Evolutionary conservation across 2,113 vertebrate species (phyloP), one percentile per base, ranked within the genome.

Genomic region (Alligator sinensis): DNA sequence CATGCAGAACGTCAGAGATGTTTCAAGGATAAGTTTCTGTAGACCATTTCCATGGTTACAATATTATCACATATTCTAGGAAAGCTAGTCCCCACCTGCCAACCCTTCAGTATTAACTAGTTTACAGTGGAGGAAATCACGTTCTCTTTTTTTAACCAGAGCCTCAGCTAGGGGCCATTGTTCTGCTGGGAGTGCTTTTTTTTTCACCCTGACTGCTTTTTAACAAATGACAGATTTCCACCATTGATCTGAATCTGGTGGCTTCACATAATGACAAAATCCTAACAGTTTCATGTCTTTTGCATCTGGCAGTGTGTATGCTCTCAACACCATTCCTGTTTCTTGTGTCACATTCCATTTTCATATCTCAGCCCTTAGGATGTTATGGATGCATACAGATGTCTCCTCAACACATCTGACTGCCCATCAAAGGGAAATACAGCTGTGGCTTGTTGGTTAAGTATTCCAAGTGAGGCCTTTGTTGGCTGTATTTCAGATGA

Each of bases 21-120:
- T 34, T 91, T 80, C 90, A 28, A 88, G 80, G 55, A 63, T 77
- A 95, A 96, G 70, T 8, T 72, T 94, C 80, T 64, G n/a, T 30
- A 30, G 57, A 24, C 11, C 85, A 87, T 97, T 96, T 90, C 91
- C 61, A 55, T 84, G 81, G 55, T 74, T 86, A 84, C 47, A 24
- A 1, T 9, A 3, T 34, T 66, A 30, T 68, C 86, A 80, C 5
- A 12, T 60, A 55, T 86, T 28, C 24, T 80, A 30, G 57, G 24
- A 78, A 88, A 87, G 22, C 55, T 61, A 78, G 89, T 47, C 30
- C 27, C 14, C 86, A 68, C 63, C 55, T 94, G 61, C 63, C 30
- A 75, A 83, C 66, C 60, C 86, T 59, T 68, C 5, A 34, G 24
- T 63, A 59, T n/a, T 89, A 75, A 62, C 19, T 13, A 80, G n/a